Base-by-base conservation (phyloP, 1,140 invertebrate species). In the Drosophila paulistorum region DNA sequence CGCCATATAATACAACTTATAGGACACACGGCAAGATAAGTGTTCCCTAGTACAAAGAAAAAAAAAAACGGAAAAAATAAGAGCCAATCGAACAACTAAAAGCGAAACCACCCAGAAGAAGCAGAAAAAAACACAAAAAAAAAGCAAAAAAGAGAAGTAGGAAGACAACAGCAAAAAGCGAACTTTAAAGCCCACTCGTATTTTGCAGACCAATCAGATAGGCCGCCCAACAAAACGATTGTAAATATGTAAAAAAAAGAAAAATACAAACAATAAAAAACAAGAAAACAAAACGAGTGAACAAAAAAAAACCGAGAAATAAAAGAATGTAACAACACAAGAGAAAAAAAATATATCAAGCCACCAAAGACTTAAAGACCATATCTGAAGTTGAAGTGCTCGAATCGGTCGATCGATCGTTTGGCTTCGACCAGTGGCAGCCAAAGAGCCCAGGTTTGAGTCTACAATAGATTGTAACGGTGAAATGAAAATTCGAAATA, bases 81-180 rank as follows among this genome's bases (percentile, higher is more conserved):
- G n/a, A 81, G 9, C 45, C 45, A 51, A 81, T 80, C 59, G 30
- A 75, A 41, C 58, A 17, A 45, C 51, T 68, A 45, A 62, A 68
- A 20, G 42, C 33, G 80, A 87, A 87, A 58, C 83, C 83, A 83
- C 84, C 73, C 84, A 86, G 73, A 77, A 86, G 73, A 77, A 86
- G 65, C 65, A 68, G 58, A 67, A 77, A 58, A 42, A 45, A 57
- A 30, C 26, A 26, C 14, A 20, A 57, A 20, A 45, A 41, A 3
- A 14, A 60, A 60, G 37, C 63, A 41, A 11, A 74, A 14, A 14
- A 11, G 39, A 33, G 62, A 39, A 39, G 14, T 35, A 39, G 58
- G 58, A 17, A 65, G 9, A 58, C 17, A 77, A 39, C 37, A 39
- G 37, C 37, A 39, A 76, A 69, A 58, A 51, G 45, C 20, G 9